Base-by-base conservation (phyloP, 2,888 invertebrate genomes). In the Acleris literana region DNA sequence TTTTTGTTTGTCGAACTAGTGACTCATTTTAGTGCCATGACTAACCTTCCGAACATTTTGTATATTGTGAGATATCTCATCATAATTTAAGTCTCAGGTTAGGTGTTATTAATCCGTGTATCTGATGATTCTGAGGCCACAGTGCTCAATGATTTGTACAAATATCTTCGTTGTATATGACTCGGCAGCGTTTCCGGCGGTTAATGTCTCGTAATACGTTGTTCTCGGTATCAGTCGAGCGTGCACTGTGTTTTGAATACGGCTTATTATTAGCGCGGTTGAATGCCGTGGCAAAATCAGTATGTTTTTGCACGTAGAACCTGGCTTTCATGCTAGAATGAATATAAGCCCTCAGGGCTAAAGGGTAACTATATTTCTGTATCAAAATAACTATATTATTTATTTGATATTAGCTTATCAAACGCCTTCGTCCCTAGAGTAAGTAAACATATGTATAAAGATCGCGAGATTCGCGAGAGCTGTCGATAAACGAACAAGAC, bases 201-300 rank as follows among this genome's bases (percentile, higher is more conserved):
- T 87, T 83, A 85, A 74, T 76, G 80, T 82, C 84, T 84, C 74
- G 76, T 80, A 80, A 79, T 81, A 76, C 76, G 79, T 74, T 80
- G 78, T 78, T 79, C 74, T 82, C 82, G 78, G 78, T 81, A 79
- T 81, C 77, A 82, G 79, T 80, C 74, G 74, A 78, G 76, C 87
- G 88, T 89, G 89, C 78, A 74, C 73, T 68, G 88, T 73, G 79
- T 89, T 82, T 83, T 83, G 55, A 86, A 89, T 84, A 81, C 80
- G 77, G 70, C 81, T 81, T 78, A 84, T 88, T 82, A 80, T 80
- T 65, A 44, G 76, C 74, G 75, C 72, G 69, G 57, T 60, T 62
- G 46, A 53, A 57, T 52, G 57, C 60, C 46, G n/a, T 55, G 20
- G 20, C 25, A 25, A 57, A 33, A 65, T 65, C 51, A 20, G 60